A percentile compares a stretch with the other conserved stretches of the same genome.
Evolutionary conservation across 2,888 invertebrate genomes (phyloP).

Genomic region (Oscheius onirici): DNA sequence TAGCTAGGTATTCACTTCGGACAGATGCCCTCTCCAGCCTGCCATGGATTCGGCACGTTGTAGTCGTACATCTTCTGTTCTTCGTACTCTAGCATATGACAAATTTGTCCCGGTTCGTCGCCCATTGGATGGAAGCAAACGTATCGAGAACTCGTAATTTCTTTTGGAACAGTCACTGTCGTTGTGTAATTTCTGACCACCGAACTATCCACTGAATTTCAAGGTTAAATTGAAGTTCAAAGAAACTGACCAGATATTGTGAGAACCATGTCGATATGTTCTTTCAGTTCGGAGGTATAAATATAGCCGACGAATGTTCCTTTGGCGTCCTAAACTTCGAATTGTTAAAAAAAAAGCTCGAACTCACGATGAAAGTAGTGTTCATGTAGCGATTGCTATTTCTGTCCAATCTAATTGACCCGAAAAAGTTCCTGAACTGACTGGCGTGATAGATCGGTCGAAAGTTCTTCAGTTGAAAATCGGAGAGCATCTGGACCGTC

Average conservation of each 20-base stretch:
- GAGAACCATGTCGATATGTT: slow-evolving; percentile 54
- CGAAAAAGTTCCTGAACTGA: slow-evolving; percentile 56
- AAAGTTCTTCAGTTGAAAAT: slow-evolving; percentile 45
- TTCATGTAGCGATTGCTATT: slow-evolving; percentile 66
- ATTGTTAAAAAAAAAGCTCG: neutral
- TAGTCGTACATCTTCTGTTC: slow-evolving; percentile 10
- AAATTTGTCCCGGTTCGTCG: slow-evolving; percentile 47
- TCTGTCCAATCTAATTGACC: slow-evolving; percentile 60
- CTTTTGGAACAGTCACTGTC: slow-evolving; percentile 46
- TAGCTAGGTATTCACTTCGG: neutral
- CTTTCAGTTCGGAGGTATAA: slow-evolving; percentile 40
- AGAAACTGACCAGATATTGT: slow-evolving; percentile 45
- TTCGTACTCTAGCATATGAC: slow-evolving; percentile 44
- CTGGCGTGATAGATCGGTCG: slow-evolving; percentile 48
- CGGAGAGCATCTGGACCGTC: slow-evolving; percentile 52
- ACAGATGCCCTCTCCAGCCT: slow-evolving; percentile 24
- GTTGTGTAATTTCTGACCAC: slow-evolving; percentile 24
- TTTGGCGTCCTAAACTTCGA: slow-evolving; percentile 42
- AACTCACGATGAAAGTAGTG: slow-evolving; percentile 56
- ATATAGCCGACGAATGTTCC: slow-evolving; percentile 59
- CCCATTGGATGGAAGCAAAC: slow-evolving; percentile 67
- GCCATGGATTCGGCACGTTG: slow-evolving; percentile 23
- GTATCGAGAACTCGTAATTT: slow-evolving; percentile 48
- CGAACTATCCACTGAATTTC: slow-evolving; percentile 29
- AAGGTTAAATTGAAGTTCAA: neutral